A percentile compares a stretch with the other conserved stretches of the same genome.
Evolutionary conservation across 2,113 vertebrate genomes (phyloP).

Genomic region (Chrysemys picta): DNA sequence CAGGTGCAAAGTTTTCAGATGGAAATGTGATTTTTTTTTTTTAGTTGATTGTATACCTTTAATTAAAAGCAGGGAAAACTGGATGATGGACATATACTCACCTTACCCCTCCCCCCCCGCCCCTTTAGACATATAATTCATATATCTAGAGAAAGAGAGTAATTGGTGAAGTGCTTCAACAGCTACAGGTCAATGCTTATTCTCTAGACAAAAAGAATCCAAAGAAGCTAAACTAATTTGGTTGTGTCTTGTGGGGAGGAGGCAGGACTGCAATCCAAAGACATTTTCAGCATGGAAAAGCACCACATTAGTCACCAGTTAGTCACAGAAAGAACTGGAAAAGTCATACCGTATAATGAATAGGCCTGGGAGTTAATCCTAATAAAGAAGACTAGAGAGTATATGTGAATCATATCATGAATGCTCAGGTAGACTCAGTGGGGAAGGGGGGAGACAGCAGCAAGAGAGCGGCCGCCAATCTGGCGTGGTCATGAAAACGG

Average conservation of each 20-base stretch:
- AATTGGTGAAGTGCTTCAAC: not conserved
- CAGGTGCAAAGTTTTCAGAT: not conserved
- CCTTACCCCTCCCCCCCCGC: not conserved
- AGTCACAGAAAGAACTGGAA: not conserved
- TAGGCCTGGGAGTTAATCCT: not conserved
- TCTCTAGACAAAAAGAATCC: not conserved
- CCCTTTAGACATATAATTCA: fast-evolving
- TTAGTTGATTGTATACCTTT: not conserved
- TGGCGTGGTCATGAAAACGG: no score
- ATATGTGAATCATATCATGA: not conserved
- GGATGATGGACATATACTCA: not conserved
- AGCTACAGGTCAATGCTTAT: not conserved
- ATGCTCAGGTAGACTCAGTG: not conserved
- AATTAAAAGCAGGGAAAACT: not conserved
- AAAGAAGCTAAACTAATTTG: not conserved
- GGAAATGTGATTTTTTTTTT: not conserved
- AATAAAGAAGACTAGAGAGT: not conserved
- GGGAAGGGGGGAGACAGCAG: no score
- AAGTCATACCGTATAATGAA: not conserved
- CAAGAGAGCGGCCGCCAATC: no score
- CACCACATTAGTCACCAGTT: not conserved
- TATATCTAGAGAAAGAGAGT: not conserved
- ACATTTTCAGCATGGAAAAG: not conserved
- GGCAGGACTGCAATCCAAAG: not conserved
- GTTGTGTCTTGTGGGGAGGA: not conserved